Conservation (phyloP, 2,113 vertebrate genomes). For the Ammodytes dubius region DNA sequence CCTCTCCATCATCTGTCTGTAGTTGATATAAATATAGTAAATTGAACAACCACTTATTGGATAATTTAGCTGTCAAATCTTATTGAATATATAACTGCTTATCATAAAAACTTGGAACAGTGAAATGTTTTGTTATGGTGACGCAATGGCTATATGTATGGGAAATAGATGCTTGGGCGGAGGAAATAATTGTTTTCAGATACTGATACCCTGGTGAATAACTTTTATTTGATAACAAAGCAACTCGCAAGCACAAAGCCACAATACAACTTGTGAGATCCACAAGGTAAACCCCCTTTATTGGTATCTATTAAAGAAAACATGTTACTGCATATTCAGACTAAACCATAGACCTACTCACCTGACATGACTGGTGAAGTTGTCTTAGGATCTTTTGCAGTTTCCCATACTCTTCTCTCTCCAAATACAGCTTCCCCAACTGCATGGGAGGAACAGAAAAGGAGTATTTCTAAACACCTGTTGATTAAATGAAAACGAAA, state of each 20-base stretch:
- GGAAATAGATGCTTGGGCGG: background rate
- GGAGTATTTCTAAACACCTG: background rate
- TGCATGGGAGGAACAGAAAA: conserved; percentile 67
- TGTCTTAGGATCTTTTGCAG: conserved; percentile 98
- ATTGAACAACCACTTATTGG: background rate
- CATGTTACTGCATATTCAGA: background rate
- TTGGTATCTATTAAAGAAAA: background rate
- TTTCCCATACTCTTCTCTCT: conserved; percentile 98
- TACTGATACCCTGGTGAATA: background rate
- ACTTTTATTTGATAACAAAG: background rate
- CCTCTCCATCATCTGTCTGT: conserved; percentile 99
- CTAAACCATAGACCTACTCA: conserved; percentile 66
- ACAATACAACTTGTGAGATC: background rate
- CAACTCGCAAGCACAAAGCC: background rate
- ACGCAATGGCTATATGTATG: too few relatives aligned
- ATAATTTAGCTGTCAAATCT: background rate
- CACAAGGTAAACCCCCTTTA: background rate
- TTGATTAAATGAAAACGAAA: background rate
- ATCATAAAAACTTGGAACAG: background rate
- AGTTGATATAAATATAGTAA: conserved; percentile 42
- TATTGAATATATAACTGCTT: background rate
- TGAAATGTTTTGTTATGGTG: background rate
- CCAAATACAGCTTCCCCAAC: conserved; percentile 98
- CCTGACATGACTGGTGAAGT: conserved; percentile 99
- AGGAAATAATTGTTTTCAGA: background rate